Base-by-base conservation (phyloP, 2,113 vertebrate species). In the Recurvirostra avosetta region DNA sequence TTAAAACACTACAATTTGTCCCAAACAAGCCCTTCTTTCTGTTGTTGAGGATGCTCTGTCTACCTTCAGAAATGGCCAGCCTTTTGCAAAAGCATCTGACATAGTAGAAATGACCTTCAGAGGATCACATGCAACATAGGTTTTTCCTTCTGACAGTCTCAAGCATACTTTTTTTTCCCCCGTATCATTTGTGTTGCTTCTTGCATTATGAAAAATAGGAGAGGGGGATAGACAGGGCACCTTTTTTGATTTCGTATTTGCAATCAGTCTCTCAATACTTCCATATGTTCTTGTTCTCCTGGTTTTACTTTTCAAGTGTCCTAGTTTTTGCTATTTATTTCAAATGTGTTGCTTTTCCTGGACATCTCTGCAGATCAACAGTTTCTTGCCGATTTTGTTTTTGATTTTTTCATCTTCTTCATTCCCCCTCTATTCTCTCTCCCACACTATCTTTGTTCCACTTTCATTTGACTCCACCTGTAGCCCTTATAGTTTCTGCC, bases 71-170 rank as follows among this genome's bases (percentile, higher is more conserved):
- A 83, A 86, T 3, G 5, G 32, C 4, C 41, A 50, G 9, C 20
- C 20, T 82, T 83, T 38, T 23, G 20, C n/a, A 85, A 81, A 87
- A 84, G 19, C 65, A 45, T 27, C 47, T 50, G 38, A 38, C 2
- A 0, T 0, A 58, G 32, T 4, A 77, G n/a, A 70, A 78, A 59
- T 0, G 0, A 32, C 15, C 40, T 90, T 58, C 76, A 79, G 43
- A 52, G 65, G 40, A 32, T 76, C 23, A 43, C 6, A n/a, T 0
- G 1, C 27, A 34, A 78, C 40, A 38, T 4, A 72, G 22, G 21
- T 26, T 52, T 93, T 78, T 41, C 29, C 32, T 55, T 80, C 72
- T 70, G 40, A 66, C 26, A 65, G 8, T 32, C 63, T 70, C 34
- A 36, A 41, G 17, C 22, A 34, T 2, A 14, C 4, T 8, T 47